A percentile compares a stretch with the other conserved stretches of the same genome.
These are phyloP conservation scores for Gadopsis bispinosus DNA, from an alignment of 2,797 vertebrate species.

Conservation along the genomic window DNA sequence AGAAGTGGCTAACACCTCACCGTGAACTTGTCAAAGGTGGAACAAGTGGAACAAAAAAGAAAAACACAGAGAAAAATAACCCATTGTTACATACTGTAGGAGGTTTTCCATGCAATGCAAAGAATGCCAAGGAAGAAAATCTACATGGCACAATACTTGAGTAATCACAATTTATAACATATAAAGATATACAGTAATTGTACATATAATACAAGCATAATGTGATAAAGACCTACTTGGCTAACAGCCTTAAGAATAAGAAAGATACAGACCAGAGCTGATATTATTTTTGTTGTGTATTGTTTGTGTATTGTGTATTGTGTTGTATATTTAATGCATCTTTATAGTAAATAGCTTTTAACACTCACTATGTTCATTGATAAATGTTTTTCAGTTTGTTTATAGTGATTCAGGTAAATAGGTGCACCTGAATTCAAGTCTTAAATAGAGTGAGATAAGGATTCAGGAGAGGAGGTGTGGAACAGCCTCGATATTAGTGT, in stretches of 20 bases:
- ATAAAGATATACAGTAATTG: neutral
- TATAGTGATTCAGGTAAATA: neutral
- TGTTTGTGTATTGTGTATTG: too few species aligned
- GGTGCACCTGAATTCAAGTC: neutral
- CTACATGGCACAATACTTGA: neutral
- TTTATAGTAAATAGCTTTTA: neutral
- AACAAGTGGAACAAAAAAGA: constrained; percentile 3
- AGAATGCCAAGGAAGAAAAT: neutral
- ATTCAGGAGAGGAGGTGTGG: neutral
- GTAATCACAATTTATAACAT: neutral
- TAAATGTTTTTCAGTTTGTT: neutral
- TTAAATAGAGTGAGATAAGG: neutral
- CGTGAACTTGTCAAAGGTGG: constrained; percentile 53
- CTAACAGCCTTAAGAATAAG: neutral
- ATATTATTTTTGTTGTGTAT: neutral
- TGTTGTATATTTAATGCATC: neutral
- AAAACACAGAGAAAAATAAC: constrained; percentile 15
- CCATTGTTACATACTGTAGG: neutral
- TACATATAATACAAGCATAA: neutral
- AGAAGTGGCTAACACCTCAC: constrained; percentile 44
- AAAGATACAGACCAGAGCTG: neutral
- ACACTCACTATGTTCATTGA: neutral
- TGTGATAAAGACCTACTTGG: neutral
- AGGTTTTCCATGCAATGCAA: neutral
- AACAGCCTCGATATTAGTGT: neutral